These are phyloP conservation scores for Odontomyia ornata DNA, from an alignment of 2,888 invertebrate genomes.

Conservation along the genomic window DNA sequence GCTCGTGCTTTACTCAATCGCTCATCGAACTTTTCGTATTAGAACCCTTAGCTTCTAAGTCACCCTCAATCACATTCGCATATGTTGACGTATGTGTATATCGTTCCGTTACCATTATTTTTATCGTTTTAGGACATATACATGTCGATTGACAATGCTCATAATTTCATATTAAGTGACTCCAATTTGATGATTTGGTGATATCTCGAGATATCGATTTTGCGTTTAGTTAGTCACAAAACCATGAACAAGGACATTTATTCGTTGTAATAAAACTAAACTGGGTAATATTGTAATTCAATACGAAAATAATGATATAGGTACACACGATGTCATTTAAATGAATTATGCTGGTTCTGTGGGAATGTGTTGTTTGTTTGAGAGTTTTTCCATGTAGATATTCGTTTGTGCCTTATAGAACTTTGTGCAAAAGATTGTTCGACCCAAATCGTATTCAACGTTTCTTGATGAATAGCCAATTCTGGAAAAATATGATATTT, in stretches of 20 bases:
- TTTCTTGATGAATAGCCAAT: too few relatives aligned
- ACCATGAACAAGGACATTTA: conserved; percentile 39
- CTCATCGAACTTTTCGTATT: conserved; percentile 21
- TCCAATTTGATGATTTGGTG: conserved; percentile 49
- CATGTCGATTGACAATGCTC: conserved; percentile 35
- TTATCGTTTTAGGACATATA: conserved; percentile 31
- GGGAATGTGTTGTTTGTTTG: conserved; percentile 21
- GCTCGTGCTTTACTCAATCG: conserved; percentile 18
- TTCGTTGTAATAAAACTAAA: conserved; percentile 41
- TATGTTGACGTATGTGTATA: conserved; percentile 1
- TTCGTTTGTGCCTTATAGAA: too few relatives aligned
- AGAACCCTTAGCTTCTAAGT: conserved; percentile 16
- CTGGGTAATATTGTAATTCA: conserved; percentile 44
- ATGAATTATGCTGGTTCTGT: conserved; percentile 35
- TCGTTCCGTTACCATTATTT: conserved; percentile 9
- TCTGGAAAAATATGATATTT: too few relatives aligned
- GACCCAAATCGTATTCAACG: too few relatives aligned
- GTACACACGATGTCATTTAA: conserved; percentile 36
- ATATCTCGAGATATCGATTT: conserved; percentile 51
- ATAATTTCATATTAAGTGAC: conserved; percentile 50
- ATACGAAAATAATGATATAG: conserved; percentile 38
- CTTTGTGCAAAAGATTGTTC: too few relatives aligned
- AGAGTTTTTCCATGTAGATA: conserved; percentile 1
- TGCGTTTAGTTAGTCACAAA: conserved; percentile 34
- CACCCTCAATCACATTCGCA: conserved; percentile 40